These are phyloP conservation scores for Diadegma fenestrale DNA, from an alignment of 2,888 invertebrate species.

Conservation along the genomic window DNA sequence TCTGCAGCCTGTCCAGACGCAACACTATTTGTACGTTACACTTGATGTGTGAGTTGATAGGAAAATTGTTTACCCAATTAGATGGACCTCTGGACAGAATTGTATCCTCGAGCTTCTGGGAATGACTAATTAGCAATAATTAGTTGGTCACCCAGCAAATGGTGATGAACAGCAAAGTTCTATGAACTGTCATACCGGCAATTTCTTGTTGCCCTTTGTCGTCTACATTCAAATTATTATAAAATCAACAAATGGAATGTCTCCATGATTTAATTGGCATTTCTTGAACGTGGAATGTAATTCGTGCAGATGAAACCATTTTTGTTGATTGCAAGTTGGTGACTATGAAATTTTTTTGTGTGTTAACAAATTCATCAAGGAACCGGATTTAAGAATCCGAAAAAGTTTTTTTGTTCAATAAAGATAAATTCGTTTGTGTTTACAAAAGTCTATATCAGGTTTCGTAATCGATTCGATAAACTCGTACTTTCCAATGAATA, in stretches of 20 bases:
- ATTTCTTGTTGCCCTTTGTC: constrained; percentile 9
- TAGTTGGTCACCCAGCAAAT: constrained; percentile 33
- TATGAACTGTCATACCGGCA: background rate
- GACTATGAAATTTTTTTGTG: background rate
- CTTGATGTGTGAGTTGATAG: background rate
- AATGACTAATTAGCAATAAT: constrained; percentile 54
- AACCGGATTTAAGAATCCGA: no score
- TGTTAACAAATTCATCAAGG: background rate
- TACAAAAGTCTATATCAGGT: background rate
- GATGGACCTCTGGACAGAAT: background rate
- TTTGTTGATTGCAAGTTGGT: background rate
- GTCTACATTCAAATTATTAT: constrained; percentile 15
- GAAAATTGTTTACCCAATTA: background rate
- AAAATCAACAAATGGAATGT: background rate
- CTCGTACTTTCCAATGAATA: constrained; percentile 70
- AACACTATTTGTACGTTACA: background rate
- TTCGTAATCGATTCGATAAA: constrained; percentile 64
- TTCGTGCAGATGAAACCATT: background rate
- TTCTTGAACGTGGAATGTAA: background rate
- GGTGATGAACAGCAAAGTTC: constrained; percentile 31
- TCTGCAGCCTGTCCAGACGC: background rate
- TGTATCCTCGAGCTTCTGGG: constrained; percentile 16
- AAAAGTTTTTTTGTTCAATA: background rate
- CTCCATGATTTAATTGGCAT: background rate
- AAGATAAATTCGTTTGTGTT: background rate